Evolutionary conservation across 2,113 vertebrate genomes (phyloP), one percentile per base, ranked within the genome.

Genomic region (Heliornis fulica): DNA sequence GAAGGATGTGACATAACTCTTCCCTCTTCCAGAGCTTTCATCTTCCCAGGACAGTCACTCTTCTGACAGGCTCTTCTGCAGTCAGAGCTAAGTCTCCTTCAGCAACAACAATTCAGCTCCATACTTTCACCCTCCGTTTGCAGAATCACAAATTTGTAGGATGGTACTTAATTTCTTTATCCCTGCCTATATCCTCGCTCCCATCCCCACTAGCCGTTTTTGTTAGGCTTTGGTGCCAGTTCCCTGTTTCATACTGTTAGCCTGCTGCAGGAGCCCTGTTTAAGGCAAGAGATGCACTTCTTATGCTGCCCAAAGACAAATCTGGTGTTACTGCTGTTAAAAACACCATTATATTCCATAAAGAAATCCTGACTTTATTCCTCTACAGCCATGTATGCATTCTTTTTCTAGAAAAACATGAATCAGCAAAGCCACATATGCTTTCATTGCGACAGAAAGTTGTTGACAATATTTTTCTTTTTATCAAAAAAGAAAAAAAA

Each of bases 391-490:
- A 19, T 90, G 5, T 56, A 18, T 20, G 15, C 63, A 15, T 48
- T 17, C 20, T 79, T 78, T 34, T 29, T 46, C 71, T 74, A 43
- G 45, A 28, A 78, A 81, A 89, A 77, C 60, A 59, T 81, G 54
- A 77, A 57, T 96, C 80, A 86, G 64, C 75, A 92, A 83, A 94
- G 50, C 53, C 31, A 69, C 75, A 45, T 90, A 61, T 16, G 66
- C 66, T 85, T 83, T 81, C 77, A 65, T 11, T 89, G 80, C 7
- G 2, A 64, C 23, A 50, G 45, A 78, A 89, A 74, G 70, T 89
- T 83, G 69, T 56, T 85, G 81, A 87, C 72, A 46, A 29, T 51
- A 40, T 79, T 95, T 86, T 65, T 75, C 22, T n/a, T 81, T 90
- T 88, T 61, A 50, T 83, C 21, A 63, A 79, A 92, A 81, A 88